Base-by-base conservation (phyloP, 1,140 invertebrate genomes). In the Lasioglossum albipes region DNA sequence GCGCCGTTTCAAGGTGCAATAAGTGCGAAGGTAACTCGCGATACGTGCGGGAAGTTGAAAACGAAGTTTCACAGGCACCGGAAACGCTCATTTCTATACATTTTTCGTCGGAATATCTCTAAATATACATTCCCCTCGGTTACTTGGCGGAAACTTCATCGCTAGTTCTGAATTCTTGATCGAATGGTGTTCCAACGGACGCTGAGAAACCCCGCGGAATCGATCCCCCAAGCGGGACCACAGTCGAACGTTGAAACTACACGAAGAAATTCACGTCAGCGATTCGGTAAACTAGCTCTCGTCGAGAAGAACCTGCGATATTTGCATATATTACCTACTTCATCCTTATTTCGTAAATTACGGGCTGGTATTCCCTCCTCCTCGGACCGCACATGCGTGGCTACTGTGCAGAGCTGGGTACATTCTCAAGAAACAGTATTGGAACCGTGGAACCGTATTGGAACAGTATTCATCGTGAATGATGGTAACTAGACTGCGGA, bases 131-230 rank as follows among this genome's bases (percentile, higher is more conserved):
- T 54, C 61, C 69, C 20, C n/a, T 57, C 20, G 68, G 68, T 72
- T 72, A 65, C 42, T 64, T 59, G 31, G 20, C 42, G 45, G 59
- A 61, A 72, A 78, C 27, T 72, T 54, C 59, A 52, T 31, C n/a
- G n/a, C 12, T 13, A 27, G 16, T 18, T 67, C 71, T 84, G 83
- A 74, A 85, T 85, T 85, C 70, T 64, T 72, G 71, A 85, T 84
- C 82, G 64, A 84, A 77, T 49, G 74, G 59, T 74, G 81, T 81
- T 42, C 27, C 36, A 52, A 20, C n/a, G 52, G 7, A 73, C 71
- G 65, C 72, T 71, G 82, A 71, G 61, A n/a, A 75, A 83, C 77
- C 69, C 61, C 52, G 49, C 49, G 69, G 73, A 76, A 85, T 85
- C 82, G 84, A 85, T 81, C 82, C 69, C 65, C 16, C 62, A 57